Evolutionary conservation across 2,888 invertebrate genomes (phyloP), one percentile per base, ranked within the genome.

Genomic region (Harpalus rubripes): DNA sequence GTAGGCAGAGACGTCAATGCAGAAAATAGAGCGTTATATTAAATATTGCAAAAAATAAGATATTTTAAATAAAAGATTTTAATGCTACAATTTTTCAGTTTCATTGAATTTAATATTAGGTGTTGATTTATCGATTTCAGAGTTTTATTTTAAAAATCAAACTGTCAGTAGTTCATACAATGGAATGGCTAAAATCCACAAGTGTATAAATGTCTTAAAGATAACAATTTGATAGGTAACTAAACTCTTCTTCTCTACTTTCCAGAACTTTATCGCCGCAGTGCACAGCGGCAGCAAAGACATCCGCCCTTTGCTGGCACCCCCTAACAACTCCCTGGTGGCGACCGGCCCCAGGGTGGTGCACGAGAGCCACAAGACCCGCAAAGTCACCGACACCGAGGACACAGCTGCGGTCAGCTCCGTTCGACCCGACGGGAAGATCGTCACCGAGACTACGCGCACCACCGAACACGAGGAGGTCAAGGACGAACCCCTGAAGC

Each of bases 341-440:
- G 93, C 94, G 63, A 92, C 93, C 8, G 96, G 95, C 58, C 96
- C 96, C 0, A 93, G 94, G 86, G 92, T 97, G 86, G 93, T 97
- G 81, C 95, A 95, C 89, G 96, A 96, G 89, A 95, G 96, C 52
- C 93, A 94, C 87, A 95, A 95, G 87, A 95, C 94, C 87, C 95
- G 94, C 88, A 97, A 96, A 90, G 95, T 96, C 80, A 94, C 96
- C 89, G 97, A 97, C 90, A 97, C 97, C 86, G 97, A 97, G 92
- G 96, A 97, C 89, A 95, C 95, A 86, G 93, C 94, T 88, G 95
- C 96, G 90, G 92, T 95, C 86, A 95, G 95, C 89, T 95, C 96
- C 72, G 93, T 96, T 74, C 94, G 95, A 87, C 94, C 95, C 52
- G 96, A 97, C 92, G 98, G 98, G 44, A 95, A 96, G 87, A 94